phyloP scores from a whole-genome alignment of 2,888 invertebrate genomes.

The Netelia virgata region DNA sequence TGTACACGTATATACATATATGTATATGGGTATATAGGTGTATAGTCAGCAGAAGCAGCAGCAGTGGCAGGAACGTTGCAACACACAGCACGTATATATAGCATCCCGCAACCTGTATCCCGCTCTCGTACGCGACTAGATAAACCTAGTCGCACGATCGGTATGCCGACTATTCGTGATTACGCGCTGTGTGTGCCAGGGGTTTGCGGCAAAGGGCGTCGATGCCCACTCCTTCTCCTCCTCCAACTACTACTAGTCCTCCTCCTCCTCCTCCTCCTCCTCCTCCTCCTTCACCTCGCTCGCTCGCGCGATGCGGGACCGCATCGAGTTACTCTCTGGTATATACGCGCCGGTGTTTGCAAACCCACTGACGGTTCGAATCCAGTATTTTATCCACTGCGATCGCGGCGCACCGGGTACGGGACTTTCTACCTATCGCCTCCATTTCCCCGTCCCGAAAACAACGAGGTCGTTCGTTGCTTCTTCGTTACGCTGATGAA shows the following conservation, averaged over 20 bases:
- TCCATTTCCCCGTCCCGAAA: constrained; percentile 34
- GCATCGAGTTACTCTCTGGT: constrained; percentile 64
- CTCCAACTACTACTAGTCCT: no score
- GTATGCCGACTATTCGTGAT: constrained; percentile 77
- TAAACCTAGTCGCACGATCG: constrained; percentile 79
- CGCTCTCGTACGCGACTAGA: constrained; percentile 76
- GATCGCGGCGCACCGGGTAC: constrained; percentile 59
- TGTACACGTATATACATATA: neutral
- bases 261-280: neutral
- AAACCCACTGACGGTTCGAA: constrained; percentile 51
- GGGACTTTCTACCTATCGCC: constrained; percentile 42
- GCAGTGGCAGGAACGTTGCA: constrained; percentile 17
- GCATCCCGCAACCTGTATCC: constrained; percentile 69
- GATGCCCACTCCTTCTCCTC: constrained; percentile 28
- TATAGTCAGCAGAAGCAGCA: constrained; percentile 17
- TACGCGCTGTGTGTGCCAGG: constrained; percentile 72
- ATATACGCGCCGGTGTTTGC: constrained; percentile 59
- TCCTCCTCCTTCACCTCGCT: neutral
- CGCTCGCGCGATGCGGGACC: constrained; percentile 63
- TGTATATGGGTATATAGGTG: constrained; percentile 33
- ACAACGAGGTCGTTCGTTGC: constrained; percentile 71
- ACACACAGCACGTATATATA: constrained; percentile 37
- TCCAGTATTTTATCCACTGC: constrained; percentile 68
- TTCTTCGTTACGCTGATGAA: constrained; percentile 63
- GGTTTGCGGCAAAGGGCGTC: constrained; percentile 63